Percentiles rank a stretch among this genome's conserved stretches.
Conservation (phyloP, 2,797 vertebrate genomes). For the Allobates femoralis region DNA sequence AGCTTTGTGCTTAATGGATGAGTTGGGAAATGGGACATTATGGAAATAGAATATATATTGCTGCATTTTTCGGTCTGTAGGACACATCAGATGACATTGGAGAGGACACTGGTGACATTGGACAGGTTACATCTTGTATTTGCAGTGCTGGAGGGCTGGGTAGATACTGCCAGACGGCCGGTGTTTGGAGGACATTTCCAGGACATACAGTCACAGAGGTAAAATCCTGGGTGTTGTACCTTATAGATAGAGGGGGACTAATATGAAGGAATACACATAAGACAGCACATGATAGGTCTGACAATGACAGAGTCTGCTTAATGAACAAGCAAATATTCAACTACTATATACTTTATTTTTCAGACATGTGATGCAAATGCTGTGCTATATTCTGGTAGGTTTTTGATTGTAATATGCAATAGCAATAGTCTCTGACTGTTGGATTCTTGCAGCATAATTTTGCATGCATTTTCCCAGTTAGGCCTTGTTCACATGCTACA, state of each 20-base stretch:
- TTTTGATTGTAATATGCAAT: too few relatives aligned
- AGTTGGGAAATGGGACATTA: not conserved
- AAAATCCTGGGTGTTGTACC: not conserved
- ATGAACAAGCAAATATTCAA: too few relatives aligned
- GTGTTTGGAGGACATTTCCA: not conserved
- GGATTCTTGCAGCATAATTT: too few relatives aligned
- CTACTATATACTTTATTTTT: too few relatives aligned
- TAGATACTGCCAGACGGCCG: not conserved
- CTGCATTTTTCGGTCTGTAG: not conserved
- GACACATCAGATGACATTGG: not conserved
- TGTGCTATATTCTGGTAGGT: too few relatives aligned
- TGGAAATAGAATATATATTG: not conserved
- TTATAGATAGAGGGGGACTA: not conserved
- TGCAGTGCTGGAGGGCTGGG: not conserved
- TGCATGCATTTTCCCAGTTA: too few relatives aligned
- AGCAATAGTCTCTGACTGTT: too few relatives aligned
- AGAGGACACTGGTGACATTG: too few relatives aligned
- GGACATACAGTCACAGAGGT: not conserved
- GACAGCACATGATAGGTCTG: not conserved
- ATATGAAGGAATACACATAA: not conserved
- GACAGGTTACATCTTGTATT: too few relatives aligned
- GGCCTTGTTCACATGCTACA: too few relatives aligned
- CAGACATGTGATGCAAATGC: too few relatives aligned
- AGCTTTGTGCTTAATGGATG: conserved; percentile 21
- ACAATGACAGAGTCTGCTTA: too few relatives aligned